Percentiles rank a stretch among this genome's conserved stretches.
These are phyloP conservation scores for Leptinotarsa texana DNA, from an alignment of 1,140 invertebrate species.

Conservation along the genomic window DNA sequence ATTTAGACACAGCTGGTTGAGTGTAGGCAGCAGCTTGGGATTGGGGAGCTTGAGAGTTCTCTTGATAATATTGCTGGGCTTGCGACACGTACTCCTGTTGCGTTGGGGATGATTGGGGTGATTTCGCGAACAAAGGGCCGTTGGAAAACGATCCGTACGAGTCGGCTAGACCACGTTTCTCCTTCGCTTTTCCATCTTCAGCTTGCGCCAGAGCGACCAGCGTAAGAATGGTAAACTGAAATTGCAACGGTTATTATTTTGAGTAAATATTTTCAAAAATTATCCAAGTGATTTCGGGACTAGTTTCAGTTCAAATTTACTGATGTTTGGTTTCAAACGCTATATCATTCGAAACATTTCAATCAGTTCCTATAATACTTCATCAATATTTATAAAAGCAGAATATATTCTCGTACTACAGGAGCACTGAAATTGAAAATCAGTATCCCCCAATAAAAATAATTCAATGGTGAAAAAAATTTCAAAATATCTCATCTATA, in stretches of 20 bases:
- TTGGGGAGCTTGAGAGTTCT: slow-evolving; percentile 21
- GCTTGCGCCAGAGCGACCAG: slow-evolving; percentile 20
- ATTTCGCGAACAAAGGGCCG: neutral
- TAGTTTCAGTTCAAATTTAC: no score
- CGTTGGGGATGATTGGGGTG: slow-evolving; percentile 3
- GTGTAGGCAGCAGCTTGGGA: slow-evolving; percentile 25
- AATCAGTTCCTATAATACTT: no score
- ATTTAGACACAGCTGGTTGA: slow-evolving; percentile 21
- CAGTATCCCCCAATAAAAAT: no score
- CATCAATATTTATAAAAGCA: no score
- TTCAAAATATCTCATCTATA: no score
- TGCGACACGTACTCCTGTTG: slow-evolving; percentile 14
- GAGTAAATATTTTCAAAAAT: no score
- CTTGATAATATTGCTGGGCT: slow-evolving; percentile 25
- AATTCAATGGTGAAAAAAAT: no score
- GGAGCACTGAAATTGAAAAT: no score
- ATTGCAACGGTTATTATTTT: neutral
- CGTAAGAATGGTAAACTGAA: slow-evolving; percentile 24
- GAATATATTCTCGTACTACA: no score
- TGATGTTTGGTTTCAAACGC: no score
- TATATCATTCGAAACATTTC: no score
- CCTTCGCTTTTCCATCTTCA: slow-evolving; percentile 19
- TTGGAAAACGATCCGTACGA: neutral
- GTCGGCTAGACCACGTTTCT: slow-evolving; percentile 25
- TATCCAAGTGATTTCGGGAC: no score